These are phyloP conservation scores for Macrotis lagotis DNA, from an alignment of 2,113 vertebrate species.

Conservation along the genomic window DNA sequence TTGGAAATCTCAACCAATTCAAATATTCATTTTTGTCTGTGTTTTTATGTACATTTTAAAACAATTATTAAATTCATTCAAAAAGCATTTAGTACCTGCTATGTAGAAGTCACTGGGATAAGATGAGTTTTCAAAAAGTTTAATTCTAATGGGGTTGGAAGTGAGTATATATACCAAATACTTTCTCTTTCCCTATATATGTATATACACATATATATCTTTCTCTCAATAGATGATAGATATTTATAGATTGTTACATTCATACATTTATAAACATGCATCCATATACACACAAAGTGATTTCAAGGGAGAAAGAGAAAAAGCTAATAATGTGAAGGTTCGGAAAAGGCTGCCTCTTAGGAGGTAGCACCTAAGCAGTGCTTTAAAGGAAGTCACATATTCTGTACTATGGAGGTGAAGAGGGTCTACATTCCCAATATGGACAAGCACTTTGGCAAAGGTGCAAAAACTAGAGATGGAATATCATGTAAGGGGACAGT, in stretches of 20 bases:
- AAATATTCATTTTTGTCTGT: not conserved
- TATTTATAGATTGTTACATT: too few species aligned
- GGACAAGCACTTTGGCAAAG: not conserved
- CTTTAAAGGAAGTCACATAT: not conserved
- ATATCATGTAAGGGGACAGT: not conserved
- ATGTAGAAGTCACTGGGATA: not conserved
- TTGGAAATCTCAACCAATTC: not conserved
- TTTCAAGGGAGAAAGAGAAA: not conserved
- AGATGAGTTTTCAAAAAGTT: not conserved
- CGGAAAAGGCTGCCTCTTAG: not conserved
- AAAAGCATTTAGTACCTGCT: not conserved
- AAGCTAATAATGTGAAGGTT: not conserved
- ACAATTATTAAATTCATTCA: not conserved
- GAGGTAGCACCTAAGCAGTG: not conserved
- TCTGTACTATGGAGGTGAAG: not conserved
- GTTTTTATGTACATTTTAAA: not conserved
- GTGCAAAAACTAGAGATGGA: not conserved
- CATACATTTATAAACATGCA: too few species aligned
- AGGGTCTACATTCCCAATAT: not conserved
- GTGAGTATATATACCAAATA: not conserved
- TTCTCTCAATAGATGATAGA: too few species aligned
- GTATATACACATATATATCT: too few species aligned
- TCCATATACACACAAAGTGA: too few species aligned
- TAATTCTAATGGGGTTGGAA: not conserved
- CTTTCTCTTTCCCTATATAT: too few species aligned